These are phyloP conservation scores for Rhabdomys pumilio DNA, from an alignment of 2,797 vertebrate species.

Conservation along the genomic window DNA sequence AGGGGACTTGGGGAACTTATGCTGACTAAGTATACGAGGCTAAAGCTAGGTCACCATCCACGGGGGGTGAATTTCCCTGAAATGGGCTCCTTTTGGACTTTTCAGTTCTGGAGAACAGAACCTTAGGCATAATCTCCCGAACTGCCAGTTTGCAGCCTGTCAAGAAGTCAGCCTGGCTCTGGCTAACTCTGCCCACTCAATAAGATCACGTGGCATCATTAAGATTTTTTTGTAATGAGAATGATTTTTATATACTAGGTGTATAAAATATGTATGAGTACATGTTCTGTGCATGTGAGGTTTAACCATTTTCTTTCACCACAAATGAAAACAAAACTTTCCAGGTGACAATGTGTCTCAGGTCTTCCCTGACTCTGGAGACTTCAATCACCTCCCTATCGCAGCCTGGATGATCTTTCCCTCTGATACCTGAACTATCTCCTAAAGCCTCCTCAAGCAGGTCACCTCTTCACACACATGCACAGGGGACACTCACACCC, in stretches of 20 bases:
- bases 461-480: neutral
- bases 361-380: neutral
- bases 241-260: neutral
- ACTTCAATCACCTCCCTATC: neutral
- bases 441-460: neutral
- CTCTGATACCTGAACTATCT: neutral
- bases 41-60: too few relatives aligned
- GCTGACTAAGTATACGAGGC: too few relatives aligned
- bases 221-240: neutral
- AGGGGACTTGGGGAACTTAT: too few relatives aligned
- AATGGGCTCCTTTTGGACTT: too few relatives aligned
- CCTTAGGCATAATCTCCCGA: too few relatives aligned
- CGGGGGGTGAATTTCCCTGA: too few relatives aligned
- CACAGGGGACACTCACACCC: neutral
- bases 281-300: neutral
- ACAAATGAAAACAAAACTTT: neutral
- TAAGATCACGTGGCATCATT: neutral
- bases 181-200: too few relatives aligned
- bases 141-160: too few relatives aligned
- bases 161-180: too few relatives aligned
- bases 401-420: neutral
- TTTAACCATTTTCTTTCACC: neutral
- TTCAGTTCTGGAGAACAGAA: too few relatives aligned
- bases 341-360: neutral
- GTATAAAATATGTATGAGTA: neutral